Evolutionary conservation across 1,140 invertebrate genomes (phyloP), one percentile per base, ranked within the genome.

Genomic region (Pygmarrhopalites habei): DNA sequence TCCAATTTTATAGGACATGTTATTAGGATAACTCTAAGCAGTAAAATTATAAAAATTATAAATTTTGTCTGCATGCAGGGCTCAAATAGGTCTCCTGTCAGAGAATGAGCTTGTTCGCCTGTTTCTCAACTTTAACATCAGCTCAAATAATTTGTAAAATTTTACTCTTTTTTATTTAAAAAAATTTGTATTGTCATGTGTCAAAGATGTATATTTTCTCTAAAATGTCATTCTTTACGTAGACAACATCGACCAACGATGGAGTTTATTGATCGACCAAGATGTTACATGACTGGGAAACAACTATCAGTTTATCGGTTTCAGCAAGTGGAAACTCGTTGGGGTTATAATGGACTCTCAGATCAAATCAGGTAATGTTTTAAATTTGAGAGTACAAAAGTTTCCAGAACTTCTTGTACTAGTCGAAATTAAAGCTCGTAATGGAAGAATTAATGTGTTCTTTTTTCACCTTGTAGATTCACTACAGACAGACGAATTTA

Each of bases 291-390:
- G 81, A 87, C 86, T 28, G 89, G 88, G 1, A 89, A 90, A 72
- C 89, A 93, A 73, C 81, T 88, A 68, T 85, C 85, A 15, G 86
- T 90, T 4, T 87, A 82, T 64, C 80, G 90, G 66, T 93, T 92
- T 76, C 83, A 85, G 55, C 83, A 89, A 72, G 87, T 87, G 3
- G 88, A 92, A 72, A 84, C 80, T 53, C 78, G 88, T 67, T 93
- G 90, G 90, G 90, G 90, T 1, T 93, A 93, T 73, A 89, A 84
- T 76, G 90, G 90, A 2, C 89, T 87, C 0, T 87, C 86, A 65
- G 90, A 93, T 76, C 77, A 88, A 71, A 90, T 93, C 56, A 82
- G 85, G 85, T 86, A 75, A 73, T n/a, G n/a, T n/a, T n/a, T n/a
- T n/a, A n/a, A n/a, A n/a, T n/a, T n/a, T n/a, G n/a, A 58, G 49